A percentile compares a stretch with the other conserved stretches of the same genome.
These are phyloP conservation scores for Danio kyathit DNA, from an alignment of 2,797 vertebrate species.

Conservation along the genomic window DNA sequence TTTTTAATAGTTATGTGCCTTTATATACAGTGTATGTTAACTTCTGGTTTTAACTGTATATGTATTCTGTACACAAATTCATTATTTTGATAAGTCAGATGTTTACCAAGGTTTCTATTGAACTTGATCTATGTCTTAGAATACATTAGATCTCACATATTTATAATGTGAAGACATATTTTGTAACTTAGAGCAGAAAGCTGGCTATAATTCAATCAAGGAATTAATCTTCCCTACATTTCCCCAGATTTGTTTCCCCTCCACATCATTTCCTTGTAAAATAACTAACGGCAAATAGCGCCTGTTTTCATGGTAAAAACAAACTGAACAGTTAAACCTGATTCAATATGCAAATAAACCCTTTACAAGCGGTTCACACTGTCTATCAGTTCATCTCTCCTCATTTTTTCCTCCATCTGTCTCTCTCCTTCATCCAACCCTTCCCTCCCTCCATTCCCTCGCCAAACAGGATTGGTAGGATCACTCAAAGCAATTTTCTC, in stretches of 20 bases:
- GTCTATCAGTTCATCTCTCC: constrained; percentile 18
- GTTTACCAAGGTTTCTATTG: too few relatives aligned
- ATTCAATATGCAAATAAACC: constrained; percentile 79
- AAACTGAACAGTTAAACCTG: constrained; percentile 68
- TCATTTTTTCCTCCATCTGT: constrained; percentile 47
- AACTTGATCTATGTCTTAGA: too few relatives aligned
- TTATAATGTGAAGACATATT: not conserved
- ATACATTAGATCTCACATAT: too few relatives aligned
- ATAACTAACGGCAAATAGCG: constrained; percentile 8
- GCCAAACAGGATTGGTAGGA: constrained; percentile 85
- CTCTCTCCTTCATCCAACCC: constrained; percentile 72
- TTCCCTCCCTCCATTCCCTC: constrained; percentile 72
- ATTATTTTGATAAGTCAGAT: too few relatives aligned
- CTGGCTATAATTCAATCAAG: too few relatives aligned
- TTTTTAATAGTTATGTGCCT: too few relatives aligned
- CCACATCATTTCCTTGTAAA: constrained; percentile 15
- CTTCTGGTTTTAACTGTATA: too few relatives aligned
- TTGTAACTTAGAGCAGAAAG: not conserved
- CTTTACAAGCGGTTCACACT: constrained; percentile 65
- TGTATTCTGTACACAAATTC: too few relatives aligned
- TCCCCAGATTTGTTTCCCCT: too few relatives aligned
- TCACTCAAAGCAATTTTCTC: constrained; percentile 81
- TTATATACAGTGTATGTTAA: too few relatives aligned
- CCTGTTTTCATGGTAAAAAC: not conserved
- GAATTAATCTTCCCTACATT: too few relatives aligned